Conservation (phyloP, 1,140 invertebrate genomes). For the Dendroctonus valens region DNA sequence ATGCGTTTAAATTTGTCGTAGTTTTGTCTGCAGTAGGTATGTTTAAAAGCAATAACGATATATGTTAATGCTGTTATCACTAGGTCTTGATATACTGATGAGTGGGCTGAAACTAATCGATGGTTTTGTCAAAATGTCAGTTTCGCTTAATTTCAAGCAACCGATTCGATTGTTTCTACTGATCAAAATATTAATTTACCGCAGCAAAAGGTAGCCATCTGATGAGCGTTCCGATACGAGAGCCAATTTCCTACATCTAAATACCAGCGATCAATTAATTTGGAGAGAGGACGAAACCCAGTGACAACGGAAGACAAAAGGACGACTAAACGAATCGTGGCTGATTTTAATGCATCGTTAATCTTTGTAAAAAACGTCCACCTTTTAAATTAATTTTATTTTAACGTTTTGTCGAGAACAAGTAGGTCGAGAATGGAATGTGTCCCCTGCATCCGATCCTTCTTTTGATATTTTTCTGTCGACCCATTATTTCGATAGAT, state of each 20-base stretch:
- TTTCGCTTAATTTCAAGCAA: too few relatives aligned
- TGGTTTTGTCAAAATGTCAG: too few relatives aligned
- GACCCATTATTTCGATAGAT: not conserved
- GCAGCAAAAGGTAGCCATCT: slow-evolving; percentile 13
- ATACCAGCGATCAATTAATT: slow-evolving; percentile 32
- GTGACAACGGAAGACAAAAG: slow-evolving; percentile 32
- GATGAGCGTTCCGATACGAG: slow-evolving; percentile 8
- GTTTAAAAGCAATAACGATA: too few relatives aligned
- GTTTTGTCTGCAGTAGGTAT: too few relatives aligned
- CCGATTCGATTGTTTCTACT: too few relatives aligned
- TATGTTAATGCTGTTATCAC: too few relatives aligned
- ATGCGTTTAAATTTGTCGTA: too few relatives aligned
- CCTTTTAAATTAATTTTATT: slow-evolving; percentile 31
- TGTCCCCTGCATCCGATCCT: slow-evolving; percentile 14
- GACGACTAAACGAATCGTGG: slow-evolving; percentile 32
- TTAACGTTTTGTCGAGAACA: slow-evolving; percentile 26
- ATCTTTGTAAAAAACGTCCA: slow-evolving; percentile 31
- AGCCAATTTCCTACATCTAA: slow-evolving; percentile 29
- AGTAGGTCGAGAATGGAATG: slow-evolving; percentile 30
- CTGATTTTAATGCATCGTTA: slow-evolving; percentile 32
- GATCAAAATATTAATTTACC: not conserved
- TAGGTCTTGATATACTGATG: too few relatives aligned
- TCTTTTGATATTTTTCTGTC: slow-evolving; percentile 5
- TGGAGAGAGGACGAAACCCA: slow-evolving; percentile 20
- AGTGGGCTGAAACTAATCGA: too few relatives aligned